These are phyloP conservation scores for Tamias sibiricus DNA, from an alignment of 2,113 vertebrate species.

Conservation along the genomic window DNA sequence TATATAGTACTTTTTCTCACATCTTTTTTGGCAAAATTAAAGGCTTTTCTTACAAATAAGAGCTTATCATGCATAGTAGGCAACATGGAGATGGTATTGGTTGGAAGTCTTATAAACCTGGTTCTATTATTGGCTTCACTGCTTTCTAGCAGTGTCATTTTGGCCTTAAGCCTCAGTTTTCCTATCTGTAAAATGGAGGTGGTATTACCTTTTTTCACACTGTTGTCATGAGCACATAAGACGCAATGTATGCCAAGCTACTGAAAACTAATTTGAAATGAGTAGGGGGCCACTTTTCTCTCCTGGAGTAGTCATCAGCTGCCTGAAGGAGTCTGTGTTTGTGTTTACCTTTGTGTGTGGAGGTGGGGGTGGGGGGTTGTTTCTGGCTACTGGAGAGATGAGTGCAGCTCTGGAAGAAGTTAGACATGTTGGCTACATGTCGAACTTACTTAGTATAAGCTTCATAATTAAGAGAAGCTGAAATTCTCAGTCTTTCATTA, in stretches of 20 bases:
- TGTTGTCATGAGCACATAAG: background rate
- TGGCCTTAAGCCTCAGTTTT: slow-evolving; percentile 8
- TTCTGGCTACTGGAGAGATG: background rate
- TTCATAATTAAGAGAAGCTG: background rate
- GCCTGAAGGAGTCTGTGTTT: background rate
- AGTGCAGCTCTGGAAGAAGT: background rate
- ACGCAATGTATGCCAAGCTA: background rate
- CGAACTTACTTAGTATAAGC: background rate
- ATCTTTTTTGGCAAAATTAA: background rate
- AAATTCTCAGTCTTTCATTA: background rate
- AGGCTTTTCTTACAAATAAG: background rate
- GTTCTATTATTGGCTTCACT: background rate
- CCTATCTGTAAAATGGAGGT: background rate
- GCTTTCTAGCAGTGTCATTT: background rate
- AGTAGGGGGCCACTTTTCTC: background rate
- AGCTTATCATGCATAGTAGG: background rate
- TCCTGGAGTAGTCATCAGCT: background rate
- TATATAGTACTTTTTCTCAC: background rate
- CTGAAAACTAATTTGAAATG: background rate
- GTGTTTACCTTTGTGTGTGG: background rate
- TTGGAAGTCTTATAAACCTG: background rate
- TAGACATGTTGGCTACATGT: background rate
- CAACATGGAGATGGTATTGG: background rate
- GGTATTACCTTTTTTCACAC: background rate
- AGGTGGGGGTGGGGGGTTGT: background rate